These are phyloP conservation scores for Brachyopa scutellaris DNA, from an alignment of 2,888 invertebrate genomes.

Conservation along the genomic window DNA sequence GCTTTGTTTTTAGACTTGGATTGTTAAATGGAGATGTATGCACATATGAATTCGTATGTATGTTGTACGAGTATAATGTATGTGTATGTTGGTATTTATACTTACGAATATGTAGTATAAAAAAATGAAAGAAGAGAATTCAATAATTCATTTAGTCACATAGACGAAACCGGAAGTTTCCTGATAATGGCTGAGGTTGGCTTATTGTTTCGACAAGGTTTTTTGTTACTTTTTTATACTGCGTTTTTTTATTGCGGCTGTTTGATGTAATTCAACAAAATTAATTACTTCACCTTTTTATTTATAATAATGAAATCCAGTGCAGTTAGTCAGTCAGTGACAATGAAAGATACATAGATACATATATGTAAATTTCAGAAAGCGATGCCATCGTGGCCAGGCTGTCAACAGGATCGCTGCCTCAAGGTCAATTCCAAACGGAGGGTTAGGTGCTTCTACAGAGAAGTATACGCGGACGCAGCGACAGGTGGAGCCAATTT, in stretches of 20 bases:
- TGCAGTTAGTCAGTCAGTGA: background rate
- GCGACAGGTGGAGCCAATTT: too few relatives aligned
- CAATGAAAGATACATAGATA: too few relatives aligned
- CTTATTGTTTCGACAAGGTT: constrained; percentile 16
- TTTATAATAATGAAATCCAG: background rate
- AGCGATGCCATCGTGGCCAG: too few relatives aligned
- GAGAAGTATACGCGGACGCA: too few relatives aligned
- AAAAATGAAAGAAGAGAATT: constrained; percentile 36
- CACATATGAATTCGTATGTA: background rate
- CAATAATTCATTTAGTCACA: constrained; percentile 59
- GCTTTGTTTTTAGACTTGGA: constrained; percentile 48
- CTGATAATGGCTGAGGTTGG: constrained; percentile 56
- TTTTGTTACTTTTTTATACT: background rate
- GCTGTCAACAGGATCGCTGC: too few relatives aligned
- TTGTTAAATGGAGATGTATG: constrained; percentile 39
- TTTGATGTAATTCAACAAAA: constrained; percentile 3
- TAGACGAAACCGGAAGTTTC: constrained; percentile 57
- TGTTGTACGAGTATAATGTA: background rate
- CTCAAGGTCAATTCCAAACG: too few relatives aligned
- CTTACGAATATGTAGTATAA: too few relatives aligned
- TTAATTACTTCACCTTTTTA: background rate
- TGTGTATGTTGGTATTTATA: too few relatives aligned
- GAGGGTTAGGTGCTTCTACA: too few relatives aligned
- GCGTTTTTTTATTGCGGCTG: background rate
- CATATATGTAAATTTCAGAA: too few relatives aligned